Evolutionary conservation across 2,113 vertebrate genomes (phyloP).

Genomic region (western clawed frog (Xenopus tropicalis)): UCB_Xtro_10.0 CM004448.2:122691001-122691500

Average conservation of each 20-base stretch:
- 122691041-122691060: conserved; percentile 6
- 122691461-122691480: neutral
- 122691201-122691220: conserved; percentile 51
- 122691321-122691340: conserved; percentile 9
- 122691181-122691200: conserved; percentile 51
- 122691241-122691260: conserved; percentile 55
- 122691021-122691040: neutral
- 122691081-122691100: conserved; percentile 11
- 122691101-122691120: conserved; percentile 47
- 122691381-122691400: neutral
- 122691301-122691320: conserved; percentile 30
- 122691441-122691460: conserved; percentile 28
- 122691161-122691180: conserved; percentile 55
- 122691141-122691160: conserved; percentile 53
- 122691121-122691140: conserved; percentile 47
- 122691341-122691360: neutral
- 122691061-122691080: neutral
- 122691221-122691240: conserved; percentile 51
- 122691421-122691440: conserved; percentile 31
- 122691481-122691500: too few relatives aligned
- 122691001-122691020: neutral
- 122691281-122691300: conserved; percentile 38
- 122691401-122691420: conserved; percentile 34
- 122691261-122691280: conserved; percentile 30
- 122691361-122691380: neutral